phyloP scores from a whole-genome alignment of 37 sponge, comb jelly and placozoan species.

The Halichondria panicea region DNA sequence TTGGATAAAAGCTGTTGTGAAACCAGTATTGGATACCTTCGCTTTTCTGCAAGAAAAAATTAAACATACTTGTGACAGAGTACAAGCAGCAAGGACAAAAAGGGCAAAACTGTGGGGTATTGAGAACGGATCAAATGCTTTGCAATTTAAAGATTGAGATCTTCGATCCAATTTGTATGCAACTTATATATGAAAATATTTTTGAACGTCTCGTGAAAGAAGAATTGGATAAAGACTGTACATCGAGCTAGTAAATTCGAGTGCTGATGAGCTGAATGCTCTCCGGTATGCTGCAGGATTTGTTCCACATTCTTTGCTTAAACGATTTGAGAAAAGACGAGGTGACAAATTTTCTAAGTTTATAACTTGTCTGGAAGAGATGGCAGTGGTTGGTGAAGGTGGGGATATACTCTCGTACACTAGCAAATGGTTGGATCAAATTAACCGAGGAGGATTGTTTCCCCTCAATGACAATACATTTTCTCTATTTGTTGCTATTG shows the following conservation, averaged over 20 bases:
- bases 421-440: conserved; percentile 30
- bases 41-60: too few relatives aligned
- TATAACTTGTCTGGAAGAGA: conserved; percentile 42
- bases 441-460: conserved; percentile 59
- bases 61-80: too few relatives aligned
- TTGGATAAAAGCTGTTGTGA: too few relatives aligned
- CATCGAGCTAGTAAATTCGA: neutral
- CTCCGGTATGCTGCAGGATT: conserved; percentile 37
- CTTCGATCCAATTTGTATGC: too few relatives aligned
- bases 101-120: too few relatives aligned
- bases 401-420: conserved; percentile 28
- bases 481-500: conserved; percentile 16
- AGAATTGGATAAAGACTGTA: too few relatives aligned
- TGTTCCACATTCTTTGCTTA: conserved; percentile 31
- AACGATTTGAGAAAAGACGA: conserved; percentile 29
- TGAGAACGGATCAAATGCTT: too few relatives aligned
- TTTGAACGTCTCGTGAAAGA: too few relatives aligned
- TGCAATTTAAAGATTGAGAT: too few relatives aligned
- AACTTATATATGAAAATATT: too few relatives aligned
- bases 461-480: conserved; percentile 32
- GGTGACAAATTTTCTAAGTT: neutral
- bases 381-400: conserved; percentile 40
- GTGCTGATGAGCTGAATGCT: conserved; percentile 35
- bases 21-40: too few relatives aligned
- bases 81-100: too few relatives aligned